Evolutionary conservation across 2,113 vertebrate genomes (phyloP).

Genomic region (Centrocercus urophasianus): DNA sequence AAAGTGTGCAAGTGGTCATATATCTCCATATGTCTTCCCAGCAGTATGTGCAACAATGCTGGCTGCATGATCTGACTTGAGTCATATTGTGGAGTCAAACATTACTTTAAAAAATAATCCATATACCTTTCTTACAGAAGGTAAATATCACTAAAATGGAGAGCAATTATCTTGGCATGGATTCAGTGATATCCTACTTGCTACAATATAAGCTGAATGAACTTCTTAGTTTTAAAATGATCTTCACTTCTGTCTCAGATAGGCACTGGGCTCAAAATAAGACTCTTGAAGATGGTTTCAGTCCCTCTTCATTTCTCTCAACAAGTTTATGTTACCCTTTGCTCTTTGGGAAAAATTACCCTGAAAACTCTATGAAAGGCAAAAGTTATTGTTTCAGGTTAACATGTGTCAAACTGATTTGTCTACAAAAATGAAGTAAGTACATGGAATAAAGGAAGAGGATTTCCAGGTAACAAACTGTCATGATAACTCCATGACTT

Average conservation of each 20-base stretch:
- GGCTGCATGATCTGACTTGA: not conserved
- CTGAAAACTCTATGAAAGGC: not conserved
- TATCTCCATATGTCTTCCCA: not conserved
- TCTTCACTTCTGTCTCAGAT: not conserved
- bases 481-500: slow-evolving; percentile 44
- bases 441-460: not conserved
- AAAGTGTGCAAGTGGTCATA: not conserved
- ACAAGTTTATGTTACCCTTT: not conserved
- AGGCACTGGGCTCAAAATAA: not conserved
- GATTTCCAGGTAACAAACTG: slow-evolving; percentile 30
- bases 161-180: not conserved
- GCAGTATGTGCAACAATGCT: not conserved
- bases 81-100: not conserved
- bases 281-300: not conserved
- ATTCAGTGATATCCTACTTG: not conserved
- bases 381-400: slow-evolving; percentile 27
- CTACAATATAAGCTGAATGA: not conserved
- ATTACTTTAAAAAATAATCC: not conserved
- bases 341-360: not conserved
- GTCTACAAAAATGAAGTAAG: slow-evolving; percentile 9
- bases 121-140: not conserved
- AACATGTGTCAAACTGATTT: slow-evolving; percentile 47
- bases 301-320: not conserved
- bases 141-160: not conserved
- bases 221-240: not conserved